phyloP scores from a whole-genome alignment of 1,140 invertebrate genomes.

The Scylla paramamosain region DNA sequence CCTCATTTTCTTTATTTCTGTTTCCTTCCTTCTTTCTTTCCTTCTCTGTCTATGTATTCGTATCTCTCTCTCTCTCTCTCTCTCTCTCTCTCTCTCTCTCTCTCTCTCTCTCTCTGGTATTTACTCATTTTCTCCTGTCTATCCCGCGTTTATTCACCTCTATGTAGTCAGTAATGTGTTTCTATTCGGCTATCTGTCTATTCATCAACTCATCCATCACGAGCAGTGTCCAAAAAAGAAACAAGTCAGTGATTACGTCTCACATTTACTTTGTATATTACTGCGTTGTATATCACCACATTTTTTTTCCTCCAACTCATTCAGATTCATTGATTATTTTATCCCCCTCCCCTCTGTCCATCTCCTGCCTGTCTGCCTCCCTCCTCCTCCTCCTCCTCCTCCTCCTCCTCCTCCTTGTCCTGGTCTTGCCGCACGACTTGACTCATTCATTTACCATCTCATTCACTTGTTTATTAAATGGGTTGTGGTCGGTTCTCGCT shows the following conservation, averaged over 20 bases:
- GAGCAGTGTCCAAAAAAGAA: too few relatives aligned
- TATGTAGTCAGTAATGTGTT: background rate
- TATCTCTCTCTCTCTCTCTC: background rate
- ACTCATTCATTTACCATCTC: background rate
- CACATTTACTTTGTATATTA: background rate
- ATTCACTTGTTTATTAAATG: slow-evolving; percentile 1
- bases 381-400: background rate
- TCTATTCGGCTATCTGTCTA: background rate
- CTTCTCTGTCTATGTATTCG: background rate
- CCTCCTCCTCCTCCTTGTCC: background rate
- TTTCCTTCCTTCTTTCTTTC: background rate
- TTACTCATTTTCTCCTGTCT: background rate
- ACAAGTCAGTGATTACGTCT: too few relatives aligned
- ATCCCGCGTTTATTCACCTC: background rate
- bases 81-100: slow-evolving; percentile 31
- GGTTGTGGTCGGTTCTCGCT: background rate
- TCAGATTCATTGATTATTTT: slow-evolving; percentile 27
- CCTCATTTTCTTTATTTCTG: slow-evolving; percentile 7
- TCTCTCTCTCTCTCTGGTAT: background rate
- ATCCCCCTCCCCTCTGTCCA: background rate
- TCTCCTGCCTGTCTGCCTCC: background rate
- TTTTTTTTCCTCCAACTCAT: background rate
- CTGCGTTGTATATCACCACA: background rate
- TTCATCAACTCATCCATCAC: background rate
- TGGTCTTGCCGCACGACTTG: background rate